phyloP scores from a whole-genome alignment of 2,113 vertebrate species.

The Gadus chalcogrammus region DNA sequence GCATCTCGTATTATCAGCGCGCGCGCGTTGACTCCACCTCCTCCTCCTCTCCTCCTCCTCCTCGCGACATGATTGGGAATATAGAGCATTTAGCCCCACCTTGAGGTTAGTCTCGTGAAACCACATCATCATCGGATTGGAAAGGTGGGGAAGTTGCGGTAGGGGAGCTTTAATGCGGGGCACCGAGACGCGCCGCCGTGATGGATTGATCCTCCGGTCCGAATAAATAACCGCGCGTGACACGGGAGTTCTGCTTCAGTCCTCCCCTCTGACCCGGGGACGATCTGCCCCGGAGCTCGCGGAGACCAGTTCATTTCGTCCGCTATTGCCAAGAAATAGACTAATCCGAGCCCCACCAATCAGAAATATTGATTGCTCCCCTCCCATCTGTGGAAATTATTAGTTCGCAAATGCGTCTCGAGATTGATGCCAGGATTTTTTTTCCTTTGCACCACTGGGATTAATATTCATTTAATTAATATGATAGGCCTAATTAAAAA shows the following conservation, averaged over 20 bases:
- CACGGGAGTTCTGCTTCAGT: conserved; percentile 55
- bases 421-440: conserved; percentile 34
- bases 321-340: conserved; percentile 51
- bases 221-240: conserved; percentile 65
- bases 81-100: conserved; percentile 65
- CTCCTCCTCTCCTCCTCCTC: conserved; percentile 47
- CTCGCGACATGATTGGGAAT: conserved; percentile 62
- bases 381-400: conserved; percentile 40
- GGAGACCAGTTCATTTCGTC: conserved; percentile 53
- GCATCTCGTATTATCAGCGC: too few relatives aligned
- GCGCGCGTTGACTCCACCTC: too few relatives aligned
- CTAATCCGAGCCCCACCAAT: conserved; percentile 41
- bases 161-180: conserved; percentile 29
- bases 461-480: too few relatives aligned
- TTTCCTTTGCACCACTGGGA: too few relatives aligned
- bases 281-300: conserved; percentile 38
- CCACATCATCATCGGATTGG: conserved; percentile 64
- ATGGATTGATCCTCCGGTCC: conserved; percentile 57
- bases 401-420: conserved; percentile 26
- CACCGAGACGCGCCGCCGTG: conserved; percentile 37
- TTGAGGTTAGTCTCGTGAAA: conserved; percentile 56
- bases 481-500: too few relatives aligned
- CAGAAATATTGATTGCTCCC: conserved; percentile 41
- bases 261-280: conserved; percentile 50
- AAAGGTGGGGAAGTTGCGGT: conserved; percentile 51